phyloP scores from a whole-genome alignment of 2,888 invertebrate genomes.

The Hydroisotoma schaefferi region DNA sequence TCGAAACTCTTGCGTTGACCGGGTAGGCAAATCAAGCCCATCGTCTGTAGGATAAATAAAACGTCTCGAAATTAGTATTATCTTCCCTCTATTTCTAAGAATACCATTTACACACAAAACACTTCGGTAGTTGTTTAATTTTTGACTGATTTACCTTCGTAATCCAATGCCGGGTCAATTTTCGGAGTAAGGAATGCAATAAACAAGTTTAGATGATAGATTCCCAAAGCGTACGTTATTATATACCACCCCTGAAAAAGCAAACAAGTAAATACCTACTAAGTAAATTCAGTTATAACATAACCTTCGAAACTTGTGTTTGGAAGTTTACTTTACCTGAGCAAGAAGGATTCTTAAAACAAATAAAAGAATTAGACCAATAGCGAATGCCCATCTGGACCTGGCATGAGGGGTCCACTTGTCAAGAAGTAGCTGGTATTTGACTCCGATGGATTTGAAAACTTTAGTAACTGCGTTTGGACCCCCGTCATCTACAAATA shows the following conservation, averaged over 20 bases:
- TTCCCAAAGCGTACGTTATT: conserved; percentile 96
- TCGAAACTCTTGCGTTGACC: conserved; percentile 83
- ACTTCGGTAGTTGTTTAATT: not conserved
- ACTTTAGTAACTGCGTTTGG: conserved; percentile 45
- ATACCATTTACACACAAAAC: not conserved
- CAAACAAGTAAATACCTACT: conserved; percentile 17
- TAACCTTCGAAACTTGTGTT: not conserved
- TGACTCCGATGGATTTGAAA: conserved; percentile 42
- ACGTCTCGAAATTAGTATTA: not conserved
- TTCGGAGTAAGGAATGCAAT: conserved; percentile 99
- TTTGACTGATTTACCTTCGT: conserved; percentile 72
- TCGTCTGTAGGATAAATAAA: conserved; percentile 58
- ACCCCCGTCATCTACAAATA: conserved; percentile 17
- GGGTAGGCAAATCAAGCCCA: conserved; percentile 92
- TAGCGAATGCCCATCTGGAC: conserved; percentile 74
- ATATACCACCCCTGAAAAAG: conserved; percentile 96
- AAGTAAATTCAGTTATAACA: not conserved
- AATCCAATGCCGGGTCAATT: conserved; percentile 96
- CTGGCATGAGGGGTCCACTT: conserved; percentile 52
- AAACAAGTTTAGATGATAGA: conserved; percentile 98
- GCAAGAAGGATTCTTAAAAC: conserved; percentile 74
- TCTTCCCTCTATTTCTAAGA: not conserved
- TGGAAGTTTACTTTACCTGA: conserved; percentile 60
- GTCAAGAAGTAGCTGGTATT: conserved; percentile 48
- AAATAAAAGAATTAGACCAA: conserved; percentile 68